Evolutionary conservation across 1,140 invertebrate species (phyloP).

Genomic region (Drosophila tani): DNA sequence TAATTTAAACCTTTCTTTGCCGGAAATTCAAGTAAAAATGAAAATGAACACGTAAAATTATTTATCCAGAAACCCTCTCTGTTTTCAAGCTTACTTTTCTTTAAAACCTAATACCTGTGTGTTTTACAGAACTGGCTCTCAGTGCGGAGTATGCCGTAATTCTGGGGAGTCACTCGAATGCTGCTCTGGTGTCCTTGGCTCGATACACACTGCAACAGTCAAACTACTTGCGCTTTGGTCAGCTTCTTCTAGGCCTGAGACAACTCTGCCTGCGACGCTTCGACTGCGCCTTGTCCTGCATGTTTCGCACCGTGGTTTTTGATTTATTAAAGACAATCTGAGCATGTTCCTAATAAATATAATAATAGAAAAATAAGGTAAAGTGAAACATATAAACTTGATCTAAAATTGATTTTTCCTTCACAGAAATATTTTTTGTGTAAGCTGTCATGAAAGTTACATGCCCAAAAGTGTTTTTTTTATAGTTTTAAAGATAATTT

Average conservation of each 20-base stretch:
- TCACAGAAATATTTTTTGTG: too few species aligned
- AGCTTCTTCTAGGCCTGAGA: conserved; percentile 72
- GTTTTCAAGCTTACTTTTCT: neutral
- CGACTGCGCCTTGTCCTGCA: conserved; percentile 66
- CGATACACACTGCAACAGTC: conserved; percentile 76
- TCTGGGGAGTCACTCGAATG: conserved; percentile 69
- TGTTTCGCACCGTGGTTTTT: conserved; percentile 75
- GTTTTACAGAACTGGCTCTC: conserved; percentile 65
- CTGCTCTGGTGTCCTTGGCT: conserved; percentile 71
- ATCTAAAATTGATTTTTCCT: too few species aligned
- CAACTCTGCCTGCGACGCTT: conserved; percentile 69
- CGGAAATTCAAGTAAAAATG: too few species aligned
- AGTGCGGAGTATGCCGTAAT: conserved; percentile 59
- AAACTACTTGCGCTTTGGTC: conserved; percentile 76
- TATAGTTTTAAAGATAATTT: too few species aligned
- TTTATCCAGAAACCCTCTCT: neutral
- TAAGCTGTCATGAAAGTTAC: too few species aligned
- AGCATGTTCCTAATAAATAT: neutral
- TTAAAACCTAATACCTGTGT: too few species aligned
- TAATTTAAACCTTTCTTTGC: too few species aligned
- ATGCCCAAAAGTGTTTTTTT: too few species aligned
- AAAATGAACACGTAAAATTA: too few species aligned
- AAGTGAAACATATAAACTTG: neutral
- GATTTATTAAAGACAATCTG: conserved; percentile 73
- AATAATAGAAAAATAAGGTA: neutral